phyloP scores from a whole-genome alignment of 92 coral and sea anemone species.

The Porites cylindrica region DNA sequence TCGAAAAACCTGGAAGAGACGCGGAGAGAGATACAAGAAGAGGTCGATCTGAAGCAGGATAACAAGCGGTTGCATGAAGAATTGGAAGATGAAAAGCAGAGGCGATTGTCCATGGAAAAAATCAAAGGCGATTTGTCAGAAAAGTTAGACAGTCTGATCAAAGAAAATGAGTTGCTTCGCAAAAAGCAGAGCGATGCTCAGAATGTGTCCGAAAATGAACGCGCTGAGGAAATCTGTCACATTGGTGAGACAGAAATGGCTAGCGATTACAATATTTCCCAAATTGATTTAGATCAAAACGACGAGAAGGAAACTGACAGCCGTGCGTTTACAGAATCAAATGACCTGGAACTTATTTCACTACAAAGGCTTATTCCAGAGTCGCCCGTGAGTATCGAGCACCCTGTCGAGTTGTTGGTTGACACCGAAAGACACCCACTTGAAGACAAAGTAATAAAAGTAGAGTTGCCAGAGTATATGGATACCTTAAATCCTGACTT shows the following conservation, averaged over 20 bases:
- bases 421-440: neutral
- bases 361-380: neutral
- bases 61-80: constrained; percentile 67
- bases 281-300: neutral
- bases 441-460: constrained; percentile 26
- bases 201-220: neutral
- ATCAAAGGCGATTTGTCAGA: constrained; percentile 54
- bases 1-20: constrained; percentile 52
- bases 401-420: neutral
- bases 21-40: constrained; percentile 54
- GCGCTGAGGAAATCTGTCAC: neutral
- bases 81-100: constrained; percentile 47
- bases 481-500: constrained; percentile 15
- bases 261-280: neutral
- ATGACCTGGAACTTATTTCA: constrained; percentile 4
- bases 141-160: constrained; percentile 57
- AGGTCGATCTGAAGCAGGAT: constrained; percentile 61
- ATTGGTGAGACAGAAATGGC: neutral
- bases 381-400: constrained; percentile 6
- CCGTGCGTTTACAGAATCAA: neutral
- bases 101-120: constrained; percentile 45
- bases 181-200: constrained; percentile 34
- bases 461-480: constrained; percentile 12
- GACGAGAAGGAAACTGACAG: neutral
- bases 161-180: constrained; percentile 49